These are phyloP conservation scores for Felis chaus DNA, from an alignment of 2,113 vertebrate genomes.

Conservation along the genomic window DNA sequence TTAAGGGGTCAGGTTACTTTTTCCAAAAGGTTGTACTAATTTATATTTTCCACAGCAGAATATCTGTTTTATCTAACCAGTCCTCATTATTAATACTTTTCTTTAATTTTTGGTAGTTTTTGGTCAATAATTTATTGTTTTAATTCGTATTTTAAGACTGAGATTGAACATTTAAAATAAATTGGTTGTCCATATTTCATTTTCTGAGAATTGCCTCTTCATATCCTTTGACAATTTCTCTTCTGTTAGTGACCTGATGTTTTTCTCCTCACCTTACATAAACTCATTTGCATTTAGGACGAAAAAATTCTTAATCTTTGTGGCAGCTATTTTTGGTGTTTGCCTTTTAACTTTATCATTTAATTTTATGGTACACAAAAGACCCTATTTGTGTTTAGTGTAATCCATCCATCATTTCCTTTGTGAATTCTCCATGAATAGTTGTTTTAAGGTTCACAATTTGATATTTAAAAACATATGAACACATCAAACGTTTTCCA, in stretches of 20 bases:
- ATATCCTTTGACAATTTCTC: background rate
- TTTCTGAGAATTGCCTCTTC: background rate
- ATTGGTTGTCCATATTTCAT: background rate
- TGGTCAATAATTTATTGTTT: background rate
- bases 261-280: background rate
- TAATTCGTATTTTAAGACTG: background rate
- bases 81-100: background rate
- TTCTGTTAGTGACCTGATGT: background rate
- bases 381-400: background rate
- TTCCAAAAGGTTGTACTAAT: background rate
- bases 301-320: background rate
- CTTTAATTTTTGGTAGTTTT: background rate
- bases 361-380: background rate
- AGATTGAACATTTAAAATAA: background rate
- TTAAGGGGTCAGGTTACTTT: background rate
- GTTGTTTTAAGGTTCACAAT: slow-evolving; percentile 57
- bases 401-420: background rate
- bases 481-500: slow-evolving; percentile 71
- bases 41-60: background rate
- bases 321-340: background rate
- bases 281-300: background rate
- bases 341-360: slow-evolving; percentile 11
- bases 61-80: background rate
- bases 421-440: background rate
- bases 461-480: slow-evolving; percentile 67